These are phyloP conservation scores for Macrosiphum euphorbiae DNA, from an alignment of 2,888 invertebrate species.

Conservation along the genomic window DNA sequence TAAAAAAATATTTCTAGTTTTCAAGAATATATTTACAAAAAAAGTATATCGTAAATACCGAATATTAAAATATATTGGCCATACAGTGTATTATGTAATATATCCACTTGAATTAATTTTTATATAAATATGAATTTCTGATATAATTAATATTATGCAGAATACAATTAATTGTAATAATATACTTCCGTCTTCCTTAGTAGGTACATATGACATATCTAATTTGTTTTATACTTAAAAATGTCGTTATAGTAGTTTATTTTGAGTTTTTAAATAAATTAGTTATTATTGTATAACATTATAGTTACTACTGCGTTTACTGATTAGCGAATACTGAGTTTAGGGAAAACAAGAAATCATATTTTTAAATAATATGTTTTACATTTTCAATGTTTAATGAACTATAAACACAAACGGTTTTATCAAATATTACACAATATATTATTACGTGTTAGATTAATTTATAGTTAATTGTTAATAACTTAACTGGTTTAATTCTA, in stretches of 20 bases:
- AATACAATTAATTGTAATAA: background rate
- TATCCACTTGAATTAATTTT: background rate
- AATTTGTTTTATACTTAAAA: no score
- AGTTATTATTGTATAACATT: no score
- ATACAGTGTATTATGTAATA: background rate
- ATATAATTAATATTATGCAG: background rate
- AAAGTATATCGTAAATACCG: background rate
- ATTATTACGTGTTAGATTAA: background rate
- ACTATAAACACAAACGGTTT: background rate
- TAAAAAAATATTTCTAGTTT: background rate
- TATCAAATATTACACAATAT: background rate
- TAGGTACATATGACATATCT: no score
- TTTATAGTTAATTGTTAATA: background rate
- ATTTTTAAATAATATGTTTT: background rate
- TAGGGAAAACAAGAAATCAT: background rate
- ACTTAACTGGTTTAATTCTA: background rate
- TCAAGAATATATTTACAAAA: background rate
- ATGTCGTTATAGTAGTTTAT: no score
- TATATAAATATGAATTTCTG: background rate
- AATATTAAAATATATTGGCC: background rate
- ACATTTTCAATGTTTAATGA: background rate
- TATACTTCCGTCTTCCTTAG: no score
- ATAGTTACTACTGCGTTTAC: background rate
- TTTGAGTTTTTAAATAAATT: no score
- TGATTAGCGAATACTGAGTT: background rate